These are phyloP conservation scores for Aulostomus chinensis DNA, from an alignment of 2,797 vertebrate species.

Conservation along the genomic window DNA sequence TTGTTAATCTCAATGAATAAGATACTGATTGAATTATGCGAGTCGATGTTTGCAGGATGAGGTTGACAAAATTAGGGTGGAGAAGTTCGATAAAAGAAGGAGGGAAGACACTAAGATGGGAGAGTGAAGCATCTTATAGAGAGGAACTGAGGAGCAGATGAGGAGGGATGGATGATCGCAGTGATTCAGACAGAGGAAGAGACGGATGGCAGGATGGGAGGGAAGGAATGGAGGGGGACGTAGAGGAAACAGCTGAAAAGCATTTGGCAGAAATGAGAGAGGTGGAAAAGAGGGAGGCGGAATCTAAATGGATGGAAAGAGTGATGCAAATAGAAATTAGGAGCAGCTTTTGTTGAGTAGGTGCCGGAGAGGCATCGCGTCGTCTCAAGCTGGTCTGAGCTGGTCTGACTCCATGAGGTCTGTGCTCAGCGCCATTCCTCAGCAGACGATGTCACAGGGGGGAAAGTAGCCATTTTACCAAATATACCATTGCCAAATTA, in stretches of 20 bases:
- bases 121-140: background rate
- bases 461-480: no score
- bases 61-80: background rate
- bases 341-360: constrained; percentile 16
- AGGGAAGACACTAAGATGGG: constrained; percentile 2
- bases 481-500: no score
- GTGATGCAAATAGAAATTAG: constrained; percentile 24
- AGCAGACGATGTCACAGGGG: no score
- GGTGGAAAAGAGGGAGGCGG: background rate
- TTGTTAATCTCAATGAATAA: no score
- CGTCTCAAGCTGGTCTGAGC: no score
- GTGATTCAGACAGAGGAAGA: constrained; percentile 1
- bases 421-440: no score
- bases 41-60: no score
- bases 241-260: constrained; percentile 12
- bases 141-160: constrained; percentile 4
- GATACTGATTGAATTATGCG: no score
- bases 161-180: constrained; percentile 6
- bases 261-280: background rate
- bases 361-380: no score
- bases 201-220: background rate
- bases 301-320: constrained; percentile 14
- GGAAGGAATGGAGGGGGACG: constrained; percentile 8
- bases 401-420: no score
- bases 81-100: background rate